Evolutionary conservation across 1,140 invertebrate genomes (phyloP).

Genomic region (Phymastichus coffea): DNA sequence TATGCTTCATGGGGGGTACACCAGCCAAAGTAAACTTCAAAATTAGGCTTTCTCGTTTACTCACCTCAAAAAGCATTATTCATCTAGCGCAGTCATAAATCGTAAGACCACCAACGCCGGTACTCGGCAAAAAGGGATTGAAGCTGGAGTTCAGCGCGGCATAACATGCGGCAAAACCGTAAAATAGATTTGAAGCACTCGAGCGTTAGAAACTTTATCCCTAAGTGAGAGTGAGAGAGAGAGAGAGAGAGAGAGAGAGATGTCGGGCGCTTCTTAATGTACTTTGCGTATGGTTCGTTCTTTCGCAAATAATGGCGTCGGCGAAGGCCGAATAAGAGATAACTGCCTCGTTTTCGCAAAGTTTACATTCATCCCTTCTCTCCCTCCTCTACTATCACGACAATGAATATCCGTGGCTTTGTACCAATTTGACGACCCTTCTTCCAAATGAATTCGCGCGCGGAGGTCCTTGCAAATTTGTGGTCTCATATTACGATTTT

Average conservation of each 20-base stretch:
- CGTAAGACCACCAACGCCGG: too few species aligned
- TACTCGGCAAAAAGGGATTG: background rate
- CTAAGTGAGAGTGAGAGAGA: slow-evolving; percentile 23
- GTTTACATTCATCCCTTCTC: slow-evolving; percentile 15
- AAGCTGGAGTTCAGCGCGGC: background rate
- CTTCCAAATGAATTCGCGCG: slow-evolving; percentile 21
- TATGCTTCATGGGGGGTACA: too few species aligned
- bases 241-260: slow-evolving; percentile 4
- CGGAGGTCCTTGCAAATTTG: too few species aligned
- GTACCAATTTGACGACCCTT: slow-evolving; percentile 18
- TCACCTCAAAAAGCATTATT: background rate
- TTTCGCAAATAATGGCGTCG: slow-evolving; percentile 17
- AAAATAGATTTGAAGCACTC: slow-evolving; percentile 24
- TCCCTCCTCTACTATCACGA: slow-evolving; percentile 6
- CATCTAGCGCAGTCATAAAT: background rate
- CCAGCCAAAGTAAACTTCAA: too few species aligned
- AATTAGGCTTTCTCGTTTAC: too few species aligned
- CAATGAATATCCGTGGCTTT: slow-evolving; percentile 26
- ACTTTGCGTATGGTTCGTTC: too few species aligned
- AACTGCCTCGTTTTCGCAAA: slow-evolving; percentile 23
- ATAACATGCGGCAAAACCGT: slow-evolving; percentile 8
- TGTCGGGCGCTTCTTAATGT: too few species aligned
- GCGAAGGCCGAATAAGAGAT: slow-evolving; percentile 21
- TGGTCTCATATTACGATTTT: background rate
- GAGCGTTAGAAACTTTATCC: slow-evolving; percentile 12